These are phyloP conservation scores for Zaprionus vittiger DNA, from an alignment of 1,140 invertebrate genomes.

Conservation along the genomic window DNA sequence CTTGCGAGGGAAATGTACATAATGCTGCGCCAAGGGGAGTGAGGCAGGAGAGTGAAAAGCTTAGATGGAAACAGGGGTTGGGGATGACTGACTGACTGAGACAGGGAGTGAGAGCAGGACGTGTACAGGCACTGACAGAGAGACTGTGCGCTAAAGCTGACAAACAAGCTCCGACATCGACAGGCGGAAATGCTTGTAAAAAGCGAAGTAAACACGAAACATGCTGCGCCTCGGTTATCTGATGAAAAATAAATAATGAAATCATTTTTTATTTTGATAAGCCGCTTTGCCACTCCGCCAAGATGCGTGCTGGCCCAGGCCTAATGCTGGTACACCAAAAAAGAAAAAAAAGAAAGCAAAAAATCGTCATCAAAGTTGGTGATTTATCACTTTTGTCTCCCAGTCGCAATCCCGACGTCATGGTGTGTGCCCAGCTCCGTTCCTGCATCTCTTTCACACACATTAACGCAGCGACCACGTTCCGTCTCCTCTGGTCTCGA, in stretches of 20 bases:
- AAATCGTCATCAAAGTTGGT: slow-evolving; percentile 77
- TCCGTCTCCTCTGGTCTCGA: background rate
- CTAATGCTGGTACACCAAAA: slow-evolving; percentile 41
- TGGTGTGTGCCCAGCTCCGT: slow-evolving; percentile 1
- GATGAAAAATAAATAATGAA: slow-evolving; percentile 82
- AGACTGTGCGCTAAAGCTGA: slow-evolving; percentile 31
- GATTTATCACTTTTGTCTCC: slow-evolving; percentile 70
- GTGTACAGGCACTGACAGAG: background rate
- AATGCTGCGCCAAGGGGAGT: background rate
- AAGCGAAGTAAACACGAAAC: slow-evolving; percentile 58
- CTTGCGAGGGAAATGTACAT: slow-evolving; percentile 32
- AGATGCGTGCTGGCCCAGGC: background rate
- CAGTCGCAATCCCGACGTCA: slow-evolving; percentile 15
- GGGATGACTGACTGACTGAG: background rate
- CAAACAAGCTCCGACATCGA: slow-evolving; percentile 55
- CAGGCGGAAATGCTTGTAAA: slow-evolving; percentile 67
- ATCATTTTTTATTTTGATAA: slow-evolving; percentile 83
- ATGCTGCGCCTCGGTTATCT: slow-evolving; percentile 60
- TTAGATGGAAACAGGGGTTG: background rate
- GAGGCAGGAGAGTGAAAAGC: background rate
- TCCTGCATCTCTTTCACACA: slow-evolving; percentile 9
- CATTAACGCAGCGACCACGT: slow-evolving; percentile 9
- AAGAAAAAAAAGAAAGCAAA: slow-evolving; percentile 35
- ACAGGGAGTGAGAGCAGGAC: background rate
- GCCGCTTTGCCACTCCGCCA: slow-evolving; percentile 65